These are phyloP conservation scores for Arizona elegans DNA, from an alignment of 2,113 vertebrate species.

Conservation along the genomic window DNA sequence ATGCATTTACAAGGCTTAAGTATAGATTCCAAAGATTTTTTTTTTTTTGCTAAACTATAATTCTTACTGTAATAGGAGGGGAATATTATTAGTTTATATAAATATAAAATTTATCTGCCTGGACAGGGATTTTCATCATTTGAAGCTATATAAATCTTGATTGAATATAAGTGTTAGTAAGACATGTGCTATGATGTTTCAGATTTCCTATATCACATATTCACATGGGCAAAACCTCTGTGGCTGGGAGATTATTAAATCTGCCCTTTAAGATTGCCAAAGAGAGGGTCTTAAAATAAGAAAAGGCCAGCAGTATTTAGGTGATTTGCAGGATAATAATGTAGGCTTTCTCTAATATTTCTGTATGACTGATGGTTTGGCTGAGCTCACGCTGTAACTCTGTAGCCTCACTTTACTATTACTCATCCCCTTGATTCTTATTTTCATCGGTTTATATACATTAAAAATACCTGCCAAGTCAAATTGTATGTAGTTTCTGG, in stretches of 20 bases:
- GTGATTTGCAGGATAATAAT: neutral
- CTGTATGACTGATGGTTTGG: neutral
- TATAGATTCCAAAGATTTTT: neutral
- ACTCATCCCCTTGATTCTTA: neutral
- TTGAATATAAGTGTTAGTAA: neutral
- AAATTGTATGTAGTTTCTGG: neutral
- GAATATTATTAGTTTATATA: neutral
- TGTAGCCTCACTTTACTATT: neutral
- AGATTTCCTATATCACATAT: neutral
- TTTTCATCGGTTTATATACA: neutral
- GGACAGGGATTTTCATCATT: neutral
- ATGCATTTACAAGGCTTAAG: neutral
- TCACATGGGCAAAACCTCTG: neutral
- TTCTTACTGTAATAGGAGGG: neutral
- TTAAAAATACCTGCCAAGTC: neutral
- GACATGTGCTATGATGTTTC: neutral
- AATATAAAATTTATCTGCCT: neutral
- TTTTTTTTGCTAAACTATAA: neutral
- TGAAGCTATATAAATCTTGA: neutral
- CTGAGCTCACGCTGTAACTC: neutral
- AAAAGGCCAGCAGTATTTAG: neutral
- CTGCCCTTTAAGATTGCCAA: neutral
- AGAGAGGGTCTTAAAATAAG: neutral
- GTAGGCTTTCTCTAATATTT: neutral
- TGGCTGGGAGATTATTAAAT: neutral